Percentiles rank a stretch among this genome's conserved stretches.
Conservation (phyloP, 2,888 invertebrate species). For the Dryococelus australis region DNA sequence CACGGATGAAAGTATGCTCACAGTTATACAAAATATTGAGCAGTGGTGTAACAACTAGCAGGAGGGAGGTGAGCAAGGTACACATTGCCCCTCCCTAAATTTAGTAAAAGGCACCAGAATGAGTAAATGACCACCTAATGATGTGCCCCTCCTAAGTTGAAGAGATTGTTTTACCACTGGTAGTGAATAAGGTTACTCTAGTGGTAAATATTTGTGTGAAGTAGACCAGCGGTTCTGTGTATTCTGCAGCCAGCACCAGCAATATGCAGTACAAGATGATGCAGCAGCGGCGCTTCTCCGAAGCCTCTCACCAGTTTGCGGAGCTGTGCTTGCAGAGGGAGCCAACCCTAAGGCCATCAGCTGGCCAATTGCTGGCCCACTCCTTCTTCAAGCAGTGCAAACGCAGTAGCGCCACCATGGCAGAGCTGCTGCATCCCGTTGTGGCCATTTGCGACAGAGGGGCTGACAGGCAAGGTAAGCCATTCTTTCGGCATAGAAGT, state of each 20-base stretch:
- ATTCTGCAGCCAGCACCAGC: conserved; percentile 58
- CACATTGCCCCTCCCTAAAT: no score
- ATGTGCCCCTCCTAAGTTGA: no score
- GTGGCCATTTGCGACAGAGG: conserved; percentile 69
- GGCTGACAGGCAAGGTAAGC: conserved; percentile 61
- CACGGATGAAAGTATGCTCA: no score
- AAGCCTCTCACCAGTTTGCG: conserved; percentile 79
- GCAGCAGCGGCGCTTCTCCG: conserved; percentile 70
- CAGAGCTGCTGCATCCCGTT: conserved; percentile 72
- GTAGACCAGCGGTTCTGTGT: neutral
- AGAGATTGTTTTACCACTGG: no score
- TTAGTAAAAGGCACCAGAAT: no score
- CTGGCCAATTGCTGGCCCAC: conserved; percentile 74
- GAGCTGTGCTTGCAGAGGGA: conserved; percentile 76
- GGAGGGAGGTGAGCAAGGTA: no score
- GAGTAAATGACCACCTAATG: no score
- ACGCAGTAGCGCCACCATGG: conserved; percentile 61
- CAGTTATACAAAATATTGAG: no score
- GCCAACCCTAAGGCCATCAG: conserved; percentile 73
- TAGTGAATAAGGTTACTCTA: no score
- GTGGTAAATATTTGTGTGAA: no score
- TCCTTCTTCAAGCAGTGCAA: conserved; percentile 78
- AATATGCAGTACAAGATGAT: conserved; percentile 50
- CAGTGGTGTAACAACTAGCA: no score
- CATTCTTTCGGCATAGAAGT: neutral